Evolutionary conservation across 1,140 invertebrate genomes (phyloP).

Genomic region (Schmidtea mediterranea): DNA sequence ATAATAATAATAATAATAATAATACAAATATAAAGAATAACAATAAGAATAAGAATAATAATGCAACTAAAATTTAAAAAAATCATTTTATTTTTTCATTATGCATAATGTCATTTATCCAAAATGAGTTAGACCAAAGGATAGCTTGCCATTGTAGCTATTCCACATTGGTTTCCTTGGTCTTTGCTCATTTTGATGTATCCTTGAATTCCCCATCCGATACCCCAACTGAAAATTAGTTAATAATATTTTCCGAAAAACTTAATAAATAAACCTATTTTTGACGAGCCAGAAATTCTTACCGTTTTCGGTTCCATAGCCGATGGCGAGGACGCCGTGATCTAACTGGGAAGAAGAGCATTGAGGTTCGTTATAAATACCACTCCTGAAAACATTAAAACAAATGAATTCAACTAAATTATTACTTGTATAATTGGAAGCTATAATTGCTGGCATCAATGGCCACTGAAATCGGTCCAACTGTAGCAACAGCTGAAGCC

Average conservation of each 20-base stretch:
- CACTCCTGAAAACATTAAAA: too few species aligned
- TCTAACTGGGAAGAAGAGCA: constrained; percentile 12
- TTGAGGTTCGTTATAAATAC: background rate
- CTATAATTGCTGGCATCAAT: constrained; percentile 44
- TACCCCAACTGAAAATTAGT: constrained; percentile 10
- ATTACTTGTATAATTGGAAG: background rate
- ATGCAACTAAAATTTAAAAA: too few species aligned
- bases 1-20: too few species aligned
- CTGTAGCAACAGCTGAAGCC: constrained; percentile 38
- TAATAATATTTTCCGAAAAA: too few species aligned
- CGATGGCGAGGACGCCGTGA: constrained; percentile 31
- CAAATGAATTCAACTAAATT: too few species aligned
- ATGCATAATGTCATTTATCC: too few species aligned
- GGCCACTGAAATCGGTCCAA: constrained; percentile 50
- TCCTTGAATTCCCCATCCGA: constrained; percentile 30
- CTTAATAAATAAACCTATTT: constrained; percentile 14
- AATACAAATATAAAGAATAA: too few species aligned
- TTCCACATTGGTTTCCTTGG: constrained; percentile 21
- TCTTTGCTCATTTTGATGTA: constrained; percentile 32
- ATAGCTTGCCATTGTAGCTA: constrained; percentile 16
- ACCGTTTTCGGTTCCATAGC: constrained; percentile 32
- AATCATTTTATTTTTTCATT: too few species aligned
- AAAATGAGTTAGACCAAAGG: constrained; percentile 10
- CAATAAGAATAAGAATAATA: too few species aligned
- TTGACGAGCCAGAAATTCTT: constrained; percentile 34